A percentile compares a stretch with the other conserved stretches of the same genome.
Evolutionary conservation across 23 tunicate genomes (phyloP).

Genomic region (Ascidia mentula): DNA sequence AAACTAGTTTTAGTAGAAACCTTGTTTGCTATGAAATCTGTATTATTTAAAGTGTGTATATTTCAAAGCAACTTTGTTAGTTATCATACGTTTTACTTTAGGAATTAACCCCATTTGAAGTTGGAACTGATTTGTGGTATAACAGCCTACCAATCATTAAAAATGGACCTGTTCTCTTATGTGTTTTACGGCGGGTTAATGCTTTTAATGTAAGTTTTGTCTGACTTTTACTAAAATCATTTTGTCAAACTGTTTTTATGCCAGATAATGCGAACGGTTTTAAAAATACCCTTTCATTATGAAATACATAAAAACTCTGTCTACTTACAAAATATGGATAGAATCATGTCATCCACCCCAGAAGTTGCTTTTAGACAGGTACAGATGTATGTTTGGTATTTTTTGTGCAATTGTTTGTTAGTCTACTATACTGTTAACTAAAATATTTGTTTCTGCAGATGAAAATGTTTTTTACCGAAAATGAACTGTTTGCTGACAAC

Average conservation of each 20-base stretch:
- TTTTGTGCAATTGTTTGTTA: too few species aligned
- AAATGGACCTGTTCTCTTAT: conserved; percentile 32
- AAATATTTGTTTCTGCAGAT: conserved; percentile 40
- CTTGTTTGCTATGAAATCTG: too few species aligned
- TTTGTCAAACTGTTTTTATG: too few species aligned
- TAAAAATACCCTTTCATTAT: neutral
- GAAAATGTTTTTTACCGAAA: conserved; percentile 53
- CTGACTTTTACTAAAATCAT: neutral
- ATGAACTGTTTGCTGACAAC: conserved; percentile 74
- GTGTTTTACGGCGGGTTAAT: conserved; percentile 71
- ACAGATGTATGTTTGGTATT: too few species aligned
- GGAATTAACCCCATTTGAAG: conserved; percentile 80
- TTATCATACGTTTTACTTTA: too few species aligned
- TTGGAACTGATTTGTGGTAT: conserved; percentile 65
- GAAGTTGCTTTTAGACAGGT: conserved; percentile 76
- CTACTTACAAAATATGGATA: neutral
- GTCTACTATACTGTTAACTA: too few species aligned
- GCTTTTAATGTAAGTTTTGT: conserved; percentile 56
- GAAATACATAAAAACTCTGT: neutral
- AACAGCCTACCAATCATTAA: conserved; percentile 28
- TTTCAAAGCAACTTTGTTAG: too few species aligned
- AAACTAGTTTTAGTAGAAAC: too few species aligned
- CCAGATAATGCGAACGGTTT: neutral
- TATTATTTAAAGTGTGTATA: too few species aligned
- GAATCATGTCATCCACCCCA: conserved; percentile 53